Conservation (phyloP, 2,797 vertebrate species). For the Pseudochirops corinnae region DNA sequence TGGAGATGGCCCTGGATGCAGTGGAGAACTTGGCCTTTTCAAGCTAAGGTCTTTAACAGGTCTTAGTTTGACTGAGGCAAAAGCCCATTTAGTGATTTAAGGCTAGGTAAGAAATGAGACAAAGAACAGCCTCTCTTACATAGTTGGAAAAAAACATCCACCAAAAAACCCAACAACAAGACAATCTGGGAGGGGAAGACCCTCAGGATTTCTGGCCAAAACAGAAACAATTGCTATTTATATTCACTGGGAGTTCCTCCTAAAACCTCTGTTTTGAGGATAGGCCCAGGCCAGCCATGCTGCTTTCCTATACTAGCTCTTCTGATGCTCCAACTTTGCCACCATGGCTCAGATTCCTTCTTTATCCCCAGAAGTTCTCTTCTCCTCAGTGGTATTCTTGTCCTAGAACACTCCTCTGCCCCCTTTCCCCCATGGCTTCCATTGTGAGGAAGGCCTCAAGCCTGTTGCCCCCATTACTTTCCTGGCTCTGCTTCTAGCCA, state of each 20-base stretch:
- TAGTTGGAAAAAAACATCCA: too few relatives aligned
- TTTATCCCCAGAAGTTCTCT: background rate
- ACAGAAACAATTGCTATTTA: too few relatives aligned
- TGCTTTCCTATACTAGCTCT: background rate
- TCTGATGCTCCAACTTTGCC: background rate
- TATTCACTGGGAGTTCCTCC: background rate
- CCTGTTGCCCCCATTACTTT: background rate
- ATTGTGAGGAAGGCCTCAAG: background rate
- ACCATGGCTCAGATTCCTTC: background rate
- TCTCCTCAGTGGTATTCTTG: background rate
- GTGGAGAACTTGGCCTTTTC: too few relatives aligned
- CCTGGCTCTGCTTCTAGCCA: background rate
- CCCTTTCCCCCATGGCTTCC: background rate
- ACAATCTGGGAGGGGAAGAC: too few relatives aligned
- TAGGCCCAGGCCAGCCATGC: background rate
- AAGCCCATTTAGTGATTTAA: too few relatives aligned
- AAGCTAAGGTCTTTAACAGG: too few relatives aligned
- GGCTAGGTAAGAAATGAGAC: too few relatives aligned
- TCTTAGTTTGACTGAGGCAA: too few relatives aligned
- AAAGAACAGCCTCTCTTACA: too few relatives aligned
- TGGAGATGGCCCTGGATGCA: too few relatives aligned
- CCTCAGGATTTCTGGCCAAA: too few relatives aligned
- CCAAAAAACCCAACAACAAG: too few relatives aligned
- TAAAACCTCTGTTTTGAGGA: background rate
- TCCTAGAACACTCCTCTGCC: background rate